A percentile compares a stretch with the other conserved stretches of the same genome.
These are phyloP conservation scores for Botia kubotai DNA, from an alignment of 2,797 vertebrate species.

Conservation along the genomic window DNA sequence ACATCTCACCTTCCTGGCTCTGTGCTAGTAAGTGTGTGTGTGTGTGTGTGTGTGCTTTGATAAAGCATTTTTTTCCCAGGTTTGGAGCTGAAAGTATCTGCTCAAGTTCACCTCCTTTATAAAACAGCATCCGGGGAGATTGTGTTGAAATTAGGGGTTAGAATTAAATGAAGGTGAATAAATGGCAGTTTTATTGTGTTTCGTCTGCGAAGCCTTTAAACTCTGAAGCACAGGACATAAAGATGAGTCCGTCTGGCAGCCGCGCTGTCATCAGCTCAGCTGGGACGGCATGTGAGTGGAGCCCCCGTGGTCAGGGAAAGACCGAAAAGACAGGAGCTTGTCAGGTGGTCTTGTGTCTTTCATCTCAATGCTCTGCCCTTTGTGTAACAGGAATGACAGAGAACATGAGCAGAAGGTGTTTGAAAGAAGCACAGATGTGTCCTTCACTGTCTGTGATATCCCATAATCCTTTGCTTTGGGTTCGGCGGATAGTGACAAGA, in stretches of 20 bases:
- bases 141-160: not conserved
- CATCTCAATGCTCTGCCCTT: slow-evolving; percentile 22
- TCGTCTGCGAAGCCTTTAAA: not conserved
- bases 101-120: no score
- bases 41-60: no score
- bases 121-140: no score
- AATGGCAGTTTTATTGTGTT: not conserved
- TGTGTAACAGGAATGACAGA: slow-evolving; percentile 21
- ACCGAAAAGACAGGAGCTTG: slow-evolving; percentile 11
- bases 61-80: no score
- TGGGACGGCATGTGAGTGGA: slow-evolving; percentile 4
- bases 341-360: slow-evolving; percentile 31
- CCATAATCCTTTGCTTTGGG: not conserved
- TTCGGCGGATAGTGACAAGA: not conserved
- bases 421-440: slow-evolving; percentile 5
- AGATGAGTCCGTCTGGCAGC: not conserved
- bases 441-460: not conserved
- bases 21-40: no score
- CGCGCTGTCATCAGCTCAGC: not conserved
- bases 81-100: not conserved
- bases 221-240: not conserved
- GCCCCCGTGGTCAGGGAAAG: not conserved
- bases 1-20: no score
- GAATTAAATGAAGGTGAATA: not conserved
- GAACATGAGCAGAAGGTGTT: slow-evolving; percentile 6